These are phyloP conservation scores for Nephotettix cincticeps DNA, from an alignment of 1,140 invertebrate genomes.

Conservation along the genomic window DNA sequence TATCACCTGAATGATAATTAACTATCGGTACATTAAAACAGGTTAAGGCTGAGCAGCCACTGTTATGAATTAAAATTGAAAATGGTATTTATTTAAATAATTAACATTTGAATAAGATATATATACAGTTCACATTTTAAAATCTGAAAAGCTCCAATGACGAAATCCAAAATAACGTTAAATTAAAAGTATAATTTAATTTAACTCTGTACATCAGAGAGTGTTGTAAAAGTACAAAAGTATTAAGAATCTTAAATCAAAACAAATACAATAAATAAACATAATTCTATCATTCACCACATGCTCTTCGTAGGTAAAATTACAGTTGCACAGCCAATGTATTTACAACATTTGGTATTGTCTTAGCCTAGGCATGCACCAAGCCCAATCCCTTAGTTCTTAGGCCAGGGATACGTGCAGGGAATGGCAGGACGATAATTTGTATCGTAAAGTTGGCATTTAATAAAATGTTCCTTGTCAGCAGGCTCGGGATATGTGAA, in stretches of 20 bases:
- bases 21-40: too few species aligned
- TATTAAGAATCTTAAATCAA: neutral
- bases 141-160: too few species aligned
- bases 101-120: too few species aligned
- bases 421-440: slow-evolving; percentile 52
- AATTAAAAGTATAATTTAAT: too few species aligned
- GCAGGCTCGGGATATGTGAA: slow-evolving; percentile 74
- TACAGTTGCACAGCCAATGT: neutral
- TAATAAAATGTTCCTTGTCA: slow-evolving; percentile 72
- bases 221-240: too few species aligned
- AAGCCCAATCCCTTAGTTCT: neutral
- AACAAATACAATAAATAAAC: neutral
- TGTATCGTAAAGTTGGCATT: slow-evolving; percentile 77
- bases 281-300: neutral
- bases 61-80: too few species aligned
- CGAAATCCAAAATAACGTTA: too few species aligned
- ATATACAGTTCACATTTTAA: too few species aligned
- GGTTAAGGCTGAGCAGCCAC: too few species aligned
- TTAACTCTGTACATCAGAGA: too few species aligned
- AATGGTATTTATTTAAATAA: too few species aligned
- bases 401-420: slow-evolving; percentile 33
- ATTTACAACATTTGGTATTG: neutral
- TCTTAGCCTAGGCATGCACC: neutral
- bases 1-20: too few species aligned
- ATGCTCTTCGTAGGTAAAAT: neutral